phyloP scores from a whole-genome alignment of 2,113 vertebrate species.

The Cyphomyrus discorhynchus region DNA sequence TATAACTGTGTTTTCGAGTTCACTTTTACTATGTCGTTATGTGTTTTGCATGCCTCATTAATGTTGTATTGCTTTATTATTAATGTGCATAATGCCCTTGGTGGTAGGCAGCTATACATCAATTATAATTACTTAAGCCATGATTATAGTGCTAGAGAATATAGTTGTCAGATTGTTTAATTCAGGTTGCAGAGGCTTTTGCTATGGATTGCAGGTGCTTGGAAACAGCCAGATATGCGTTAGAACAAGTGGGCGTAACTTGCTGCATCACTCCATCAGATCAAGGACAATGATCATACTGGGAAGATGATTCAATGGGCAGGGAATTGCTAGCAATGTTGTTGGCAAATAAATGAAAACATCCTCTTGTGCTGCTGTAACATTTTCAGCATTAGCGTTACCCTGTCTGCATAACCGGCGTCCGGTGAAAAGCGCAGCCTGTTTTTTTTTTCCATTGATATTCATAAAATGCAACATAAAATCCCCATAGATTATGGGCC shows the following conservation, averaged over 20 bases:
- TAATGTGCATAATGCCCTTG: not conserved
- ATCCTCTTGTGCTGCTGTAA: not conserved
- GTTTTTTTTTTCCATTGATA: not conserved
- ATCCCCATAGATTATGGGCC: conserved; percentile 8
- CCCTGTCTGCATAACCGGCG: not conserved
- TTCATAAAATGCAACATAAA: conserved; percentile 5
- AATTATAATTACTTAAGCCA: not conserved
- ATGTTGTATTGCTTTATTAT: not conserved
- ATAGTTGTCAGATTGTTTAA: not conserved
- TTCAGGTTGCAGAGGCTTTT: not conserved
- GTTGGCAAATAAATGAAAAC: not conserved
- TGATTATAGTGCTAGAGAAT: not conserved
- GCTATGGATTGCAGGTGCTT: not conserved
- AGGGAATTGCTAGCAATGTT: not conserved
- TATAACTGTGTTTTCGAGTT: not conserved
- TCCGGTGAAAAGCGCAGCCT: not conserved
- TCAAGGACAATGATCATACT: not conserved
- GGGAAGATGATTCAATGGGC: not conserved
- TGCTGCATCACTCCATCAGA: not conserved
- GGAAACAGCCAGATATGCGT: not conserved
- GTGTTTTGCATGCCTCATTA: not conserved
- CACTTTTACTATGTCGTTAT: not conserved
- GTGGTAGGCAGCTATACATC: not conserved
- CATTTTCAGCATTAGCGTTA: not conserved
- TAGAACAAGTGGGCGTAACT: not conserved